phyloP scores from a whole-genome alignment of 2,888 invertebrate species.

The Chrysotoxum bicinctum region DNA sequence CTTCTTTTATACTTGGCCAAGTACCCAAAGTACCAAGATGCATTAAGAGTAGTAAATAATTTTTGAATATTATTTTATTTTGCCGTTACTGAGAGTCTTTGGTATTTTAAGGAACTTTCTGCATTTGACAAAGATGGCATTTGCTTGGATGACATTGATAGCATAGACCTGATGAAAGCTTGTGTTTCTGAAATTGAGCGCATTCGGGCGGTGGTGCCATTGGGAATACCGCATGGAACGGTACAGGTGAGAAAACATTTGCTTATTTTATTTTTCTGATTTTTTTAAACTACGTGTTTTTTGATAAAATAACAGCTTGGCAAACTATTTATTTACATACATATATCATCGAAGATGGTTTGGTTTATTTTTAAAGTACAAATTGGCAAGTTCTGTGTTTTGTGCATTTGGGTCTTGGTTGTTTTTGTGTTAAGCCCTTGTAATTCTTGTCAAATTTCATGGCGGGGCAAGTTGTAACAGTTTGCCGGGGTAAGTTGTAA shows the following conservation, averaged over 20 bases:
- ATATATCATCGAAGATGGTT: no score
- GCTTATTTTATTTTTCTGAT: no score
- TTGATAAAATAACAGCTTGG: no score
- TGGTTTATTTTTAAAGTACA: no score
- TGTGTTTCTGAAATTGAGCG: conserved; percentile 90
- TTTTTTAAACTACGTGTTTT: no score
- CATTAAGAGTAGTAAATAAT: conserved; percentile 75
- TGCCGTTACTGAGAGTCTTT: not conserved
- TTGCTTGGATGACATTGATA: conserved; percentile 77
- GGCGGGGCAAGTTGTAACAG: no score
- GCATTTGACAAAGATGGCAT: conserved; percentile 66
- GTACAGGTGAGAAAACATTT: conserved; percentile 82
- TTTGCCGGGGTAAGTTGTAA: no score
- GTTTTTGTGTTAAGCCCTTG: no score
- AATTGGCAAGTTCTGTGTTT: no score
- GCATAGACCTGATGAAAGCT: conserved; percentile 82
- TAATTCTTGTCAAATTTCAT: no score
- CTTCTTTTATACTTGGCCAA: conserved; percentile 89
- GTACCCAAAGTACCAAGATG: conserved; percentile 85
- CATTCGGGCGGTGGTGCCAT: conserved; percentile 89
- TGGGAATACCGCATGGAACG: conserved; percentile 93
- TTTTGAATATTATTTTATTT: not conserved
- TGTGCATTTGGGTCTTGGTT: no score
- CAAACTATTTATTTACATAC: no score
- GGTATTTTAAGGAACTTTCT: conserved; percentile 64